phyloP scores from a whole-genome alignment of 2,888 invertebrate species.

The Nomada hirtipes region DNA sequence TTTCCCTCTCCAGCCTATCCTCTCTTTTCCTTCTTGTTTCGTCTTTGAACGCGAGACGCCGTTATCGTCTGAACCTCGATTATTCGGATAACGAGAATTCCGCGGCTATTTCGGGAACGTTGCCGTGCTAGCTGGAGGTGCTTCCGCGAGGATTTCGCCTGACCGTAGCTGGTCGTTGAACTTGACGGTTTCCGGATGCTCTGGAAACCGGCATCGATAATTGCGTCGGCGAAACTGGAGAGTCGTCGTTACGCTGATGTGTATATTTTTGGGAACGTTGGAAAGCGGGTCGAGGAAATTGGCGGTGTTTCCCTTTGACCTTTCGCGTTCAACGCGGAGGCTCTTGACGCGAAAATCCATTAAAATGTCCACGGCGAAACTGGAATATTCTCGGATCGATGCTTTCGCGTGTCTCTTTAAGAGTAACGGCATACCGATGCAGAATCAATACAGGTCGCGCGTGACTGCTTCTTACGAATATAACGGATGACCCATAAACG shows the following conservation, averaged over 20 bases:
- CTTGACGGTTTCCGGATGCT: conserved; percentile 42
- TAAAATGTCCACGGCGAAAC: background rate
- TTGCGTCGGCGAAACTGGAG: conserved; percentile 15
- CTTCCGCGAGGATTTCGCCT: conserved; percentile 31
- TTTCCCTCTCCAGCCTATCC: background rate
- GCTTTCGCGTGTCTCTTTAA: conserved; percentile 46
- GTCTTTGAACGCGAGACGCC: conserved; percentile 9
- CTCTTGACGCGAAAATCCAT: background rate
- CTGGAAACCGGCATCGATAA: conserved; percentile 22
- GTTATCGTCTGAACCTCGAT: conserved; percentile 47
- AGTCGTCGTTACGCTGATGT: background rate
- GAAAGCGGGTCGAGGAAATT: no score
- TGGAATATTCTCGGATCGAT: conserved; percentile 29
- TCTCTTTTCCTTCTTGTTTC: background rate
- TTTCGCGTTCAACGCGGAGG: no score
- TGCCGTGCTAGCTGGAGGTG: conserved; percentile 11
- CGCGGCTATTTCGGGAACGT: conserved; percentile 54
- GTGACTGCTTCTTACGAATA: conserved; percentile 29
- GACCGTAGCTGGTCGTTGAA: conserved; percentile 49
- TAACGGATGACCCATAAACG: conserved; percentile 53
- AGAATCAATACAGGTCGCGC: conserved; percentile 43
- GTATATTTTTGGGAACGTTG: no score
- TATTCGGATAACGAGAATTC: conserved; percentile 56
- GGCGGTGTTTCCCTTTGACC: background rate
- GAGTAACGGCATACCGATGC: conserved; percentile 39